Conservation (phyloP, 2,797 vertebrate species). For the Danio tinwini region DNA sequence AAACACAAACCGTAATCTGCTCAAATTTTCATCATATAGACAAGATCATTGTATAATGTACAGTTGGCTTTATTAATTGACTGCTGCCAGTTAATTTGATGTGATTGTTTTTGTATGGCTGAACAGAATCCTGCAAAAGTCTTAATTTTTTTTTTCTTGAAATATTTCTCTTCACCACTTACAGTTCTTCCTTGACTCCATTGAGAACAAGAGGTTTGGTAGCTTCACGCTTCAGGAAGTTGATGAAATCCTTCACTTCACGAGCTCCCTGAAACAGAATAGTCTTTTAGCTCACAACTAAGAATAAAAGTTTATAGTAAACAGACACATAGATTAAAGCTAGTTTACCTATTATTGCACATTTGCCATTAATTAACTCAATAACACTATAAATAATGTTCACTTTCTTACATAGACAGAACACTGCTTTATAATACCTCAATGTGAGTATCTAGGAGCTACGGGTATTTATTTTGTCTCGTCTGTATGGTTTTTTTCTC, state of each 20-base stretch:
- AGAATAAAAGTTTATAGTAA: neutral
- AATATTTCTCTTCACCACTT: neutral
- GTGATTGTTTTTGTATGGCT: neutral
- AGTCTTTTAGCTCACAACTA: neutral
- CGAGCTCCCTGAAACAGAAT: conserved; percentile 62
- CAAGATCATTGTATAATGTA: neutral
- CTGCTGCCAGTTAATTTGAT: neutral
- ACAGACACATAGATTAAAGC: no score
- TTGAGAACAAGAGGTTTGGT: conserved; percentile 50
- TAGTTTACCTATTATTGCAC: no score
- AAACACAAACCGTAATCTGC: neutral
- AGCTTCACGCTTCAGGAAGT: conserved; percentile 65
- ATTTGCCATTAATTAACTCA: no score
- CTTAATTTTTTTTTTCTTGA: neutral
- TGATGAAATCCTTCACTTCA: conserved; percentile 68
- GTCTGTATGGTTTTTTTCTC: no score
- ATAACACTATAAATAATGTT: no score
- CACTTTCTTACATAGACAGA: no score
- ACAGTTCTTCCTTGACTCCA: conserved; percentile 60
- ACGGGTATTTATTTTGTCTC: no score
- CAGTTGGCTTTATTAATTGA: neutral
- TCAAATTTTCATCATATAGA: neutral
- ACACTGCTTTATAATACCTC: no score
- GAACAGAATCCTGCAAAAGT: neutral
- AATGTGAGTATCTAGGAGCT: no score